These are phyloP conservation scores for Heliconius ismenius DNA, from an alignment of 2,888 invertebrate species.

Conservation along the genomic window DNA sequence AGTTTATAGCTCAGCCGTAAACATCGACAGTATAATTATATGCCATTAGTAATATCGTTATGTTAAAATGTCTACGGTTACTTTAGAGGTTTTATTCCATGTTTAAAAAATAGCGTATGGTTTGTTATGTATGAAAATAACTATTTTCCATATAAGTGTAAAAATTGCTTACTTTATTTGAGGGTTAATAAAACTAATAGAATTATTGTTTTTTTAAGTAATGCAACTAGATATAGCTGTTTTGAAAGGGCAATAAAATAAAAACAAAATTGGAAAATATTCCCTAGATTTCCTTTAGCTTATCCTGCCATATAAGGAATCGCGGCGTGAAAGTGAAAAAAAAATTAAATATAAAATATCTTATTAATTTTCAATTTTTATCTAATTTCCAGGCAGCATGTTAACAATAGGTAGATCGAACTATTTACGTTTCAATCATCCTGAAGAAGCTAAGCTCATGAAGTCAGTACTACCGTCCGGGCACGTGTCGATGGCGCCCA, in stretches of 20 bases:
- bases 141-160: background rate
- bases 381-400: slow-evolving; percentile 87
- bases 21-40: slow-evolving; percentile 15
- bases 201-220: too few relatives aligned
- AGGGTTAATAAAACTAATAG: background rate
- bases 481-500: slow-evolving; percentile 89
- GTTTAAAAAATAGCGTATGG: background rate
- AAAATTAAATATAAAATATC: background rate
- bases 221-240: too few relatives aligned
- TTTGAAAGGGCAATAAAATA: too few relatives aligned
- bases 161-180: background rate
- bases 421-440: slow-evolving; percentile 96
- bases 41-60: background rate
- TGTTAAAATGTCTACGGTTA: background rate
- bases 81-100: background rate
- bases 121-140: background rate
- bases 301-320: background rate
- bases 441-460: slow-evolving; percentile 93
- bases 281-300: background rate
- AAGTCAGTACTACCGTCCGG: slow-evolving; percentile 90
- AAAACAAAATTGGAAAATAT: too few relatives aligned
- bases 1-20: slow-evolving; percentile 14
- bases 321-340: background rate
- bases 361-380: background rate
- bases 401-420: slow-evolving; percentile 94